A percentile compares a stretch with the other conserved stretches of the same genome.
Evolutionary conservation across 2,113 vertebrate genomes (phyloP).

Genomic region (Zootoca vivipara): DNA sequence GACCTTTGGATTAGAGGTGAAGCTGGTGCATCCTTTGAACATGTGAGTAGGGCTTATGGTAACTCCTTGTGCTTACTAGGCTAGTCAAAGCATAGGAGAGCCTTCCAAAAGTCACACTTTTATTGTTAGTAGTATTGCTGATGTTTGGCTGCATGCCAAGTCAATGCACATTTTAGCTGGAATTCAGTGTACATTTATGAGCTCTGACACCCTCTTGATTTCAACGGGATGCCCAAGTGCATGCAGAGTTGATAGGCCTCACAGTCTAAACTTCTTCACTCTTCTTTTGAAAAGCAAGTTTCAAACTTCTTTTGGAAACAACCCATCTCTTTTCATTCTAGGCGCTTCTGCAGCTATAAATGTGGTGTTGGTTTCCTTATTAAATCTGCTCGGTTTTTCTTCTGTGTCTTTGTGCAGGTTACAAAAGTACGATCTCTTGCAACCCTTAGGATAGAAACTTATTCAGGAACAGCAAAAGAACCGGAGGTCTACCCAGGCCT

Average conservation of each 20-base stretch:
- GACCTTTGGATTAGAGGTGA: not conserved
- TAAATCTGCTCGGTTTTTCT: slow-evolving; percentile 60
- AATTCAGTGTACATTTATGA: not conserved
- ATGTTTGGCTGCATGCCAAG: not conserved
- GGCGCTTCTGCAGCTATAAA: slow-evolving; percentile 15
- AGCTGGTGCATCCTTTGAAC: not conserved
- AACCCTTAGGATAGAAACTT: slow-evolving; percentile 69
- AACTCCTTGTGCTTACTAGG: not conserved
- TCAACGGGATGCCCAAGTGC: not conserved
- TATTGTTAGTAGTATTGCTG: not conserved
- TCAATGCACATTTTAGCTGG: not conserved
- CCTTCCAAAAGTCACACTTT: fast-evolving
- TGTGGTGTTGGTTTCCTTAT: slow-evolving; percentile 30
- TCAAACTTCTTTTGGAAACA: not conserved
- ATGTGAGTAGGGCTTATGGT: not conserved
- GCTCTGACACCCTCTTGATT: not conserved
- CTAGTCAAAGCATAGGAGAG: not conserved
- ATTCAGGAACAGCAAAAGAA: slow-evolving; percentile 66
- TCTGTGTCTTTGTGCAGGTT: slow-evolving; percentile 75
- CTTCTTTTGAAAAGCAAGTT: not conserved
- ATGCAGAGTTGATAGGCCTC: too few relatives aligned
- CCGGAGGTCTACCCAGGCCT: slow-evolving; percentile 66
- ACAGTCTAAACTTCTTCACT: not conserved
- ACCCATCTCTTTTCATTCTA: not conserved
- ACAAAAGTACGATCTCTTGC: slow-evolving; percentile 66